phyloP scores from a whole-genome alignment of 2,113 vertebrate genomes.

The Glareola pratincola region DNA sequence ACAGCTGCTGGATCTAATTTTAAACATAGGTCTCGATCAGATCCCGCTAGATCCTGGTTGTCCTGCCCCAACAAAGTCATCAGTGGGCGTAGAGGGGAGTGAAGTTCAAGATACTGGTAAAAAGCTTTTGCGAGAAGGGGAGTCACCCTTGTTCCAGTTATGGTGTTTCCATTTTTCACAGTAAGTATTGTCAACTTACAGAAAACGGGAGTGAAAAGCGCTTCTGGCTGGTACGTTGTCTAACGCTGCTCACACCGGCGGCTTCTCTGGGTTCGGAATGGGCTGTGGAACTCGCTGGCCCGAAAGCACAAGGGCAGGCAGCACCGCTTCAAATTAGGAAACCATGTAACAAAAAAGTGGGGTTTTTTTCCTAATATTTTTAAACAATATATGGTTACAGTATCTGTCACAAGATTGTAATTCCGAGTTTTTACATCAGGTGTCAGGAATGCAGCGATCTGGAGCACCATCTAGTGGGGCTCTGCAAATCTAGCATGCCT shows the following conservation, averaged over 20 bases:
- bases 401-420: not conserved
- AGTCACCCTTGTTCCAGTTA: not conserved
- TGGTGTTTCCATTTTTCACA: conserved; percentile 69
- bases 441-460: not conserved
- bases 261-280: not conserved
- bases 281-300: not conserved
- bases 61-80: not conserved
- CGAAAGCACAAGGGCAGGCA: not conserved
- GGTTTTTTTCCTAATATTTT: not conserved
- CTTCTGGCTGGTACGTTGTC: not conserved
- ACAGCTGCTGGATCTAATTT: conserved; percentile 70
- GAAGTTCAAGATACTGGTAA: not conserved
- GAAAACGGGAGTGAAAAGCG: not conserved
- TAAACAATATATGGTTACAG: not conserved
- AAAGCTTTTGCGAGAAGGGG: not conserved
- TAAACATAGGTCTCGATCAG: conserved; percentile 42
- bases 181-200: conserved; percentile 25
- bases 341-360: not conserved
- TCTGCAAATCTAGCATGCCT: too few species aligned
- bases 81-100: not conserved
- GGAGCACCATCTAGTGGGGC: conserved; percentile 64
- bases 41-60: not conserved
- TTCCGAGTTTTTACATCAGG: not conserved
- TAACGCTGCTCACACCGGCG: not conserved
- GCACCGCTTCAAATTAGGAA: not conserved